phyloP scores from a whole-genome alignment of 1,140 invertebrate genomes.

The Drosophila willistoni region DNA sequence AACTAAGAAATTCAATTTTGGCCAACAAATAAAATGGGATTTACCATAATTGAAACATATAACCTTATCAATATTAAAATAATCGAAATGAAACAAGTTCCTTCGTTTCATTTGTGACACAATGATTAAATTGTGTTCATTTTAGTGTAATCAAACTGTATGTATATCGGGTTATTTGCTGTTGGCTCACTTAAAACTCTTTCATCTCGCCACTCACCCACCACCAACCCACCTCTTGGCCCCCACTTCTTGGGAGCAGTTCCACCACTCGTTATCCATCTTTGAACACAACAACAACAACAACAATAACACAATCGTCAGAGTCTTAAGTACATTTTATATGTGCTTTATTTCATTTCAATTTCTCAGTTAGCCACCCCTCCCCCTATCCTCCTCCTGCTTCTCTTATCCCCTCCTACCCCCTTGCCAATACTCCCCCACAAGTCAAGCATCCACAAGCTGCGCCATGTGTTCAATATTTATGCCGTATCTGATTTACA shows the following conservation, averaged over 20 bases:
- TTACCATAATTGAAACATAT: too few relatives aligned
- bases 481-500: slow-evolving; percentile 80
- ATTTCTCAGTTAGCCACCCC: slow-evolving; percentile 44
- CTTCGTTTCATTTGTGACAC: too few relatives aligned
- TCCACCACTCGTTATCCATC: slow-evolving; percentile 12
- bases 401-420: neutral
- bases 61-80: neutral
- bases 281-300: slow-evolving; percentile 19
- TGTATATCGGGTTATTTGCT: neutral
- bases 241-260: neutral
- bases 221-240: too few relatives aligned
- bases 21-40: too few relatives aligned
- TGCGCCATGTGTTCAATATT: slow-evolving; percentile 80
- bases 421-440: neutral
- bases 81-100: too few relatives aligned
- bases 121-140: neutral
- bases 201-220: neutral
- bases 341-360: slow-evolving; percentile 76
- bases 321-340: slow-evolving; percentile 78
- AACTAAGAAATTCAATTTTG: too few relatives aligned
- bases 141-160: slow-evolving; percentile 9
- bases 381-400: slow-evolving; percentile 9
- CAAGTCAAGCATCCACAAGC: slow-evolving; percentile 27
- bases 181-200: slow-evolving; percentile 26
- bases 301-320: slow-evolving; percentile 53